Base-by-base conservation (phyloP, 2,888 invertebrate genomes). In the Xanthia icteritia region DNA sequence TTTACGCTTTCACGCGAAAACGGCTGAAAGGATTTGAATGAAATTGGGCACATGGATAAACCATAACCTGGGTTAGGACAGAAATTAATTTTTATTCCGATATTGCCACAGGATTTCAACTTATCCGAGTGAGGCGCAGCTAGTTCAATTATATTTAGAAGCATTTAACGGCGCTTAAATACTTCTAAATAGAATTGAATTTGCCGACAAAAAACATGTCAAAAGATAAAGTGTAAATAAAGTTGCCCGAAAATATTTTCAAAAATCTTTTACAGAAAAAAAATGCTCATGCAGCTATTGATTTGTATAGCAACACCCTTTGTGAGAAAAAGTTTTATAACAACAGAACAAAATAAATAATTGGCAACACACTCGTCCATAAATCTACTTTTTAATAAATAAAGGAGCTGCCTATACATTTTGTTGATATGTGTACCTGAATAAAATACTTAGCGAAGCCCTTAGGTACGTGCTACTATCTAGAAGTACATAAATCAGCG, bases 401-500 rank as follows among this genome's bases (percentile, higher is more conserved):
- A 76, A 31, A 67, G n/a, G 23, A 31, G 27, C 27, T 36, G 20
- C 1, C 45, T 48, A 39, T 31, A 66, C n/a, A 31, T 56, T 48
- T n/a, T 56, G 65, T 67, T 76, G 17, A 39, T 63, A 17, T 67
- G 20, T 67, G 45, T 80, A 64, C 64, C 58, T 65, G 17, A n/a
- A 69, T 36, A 51, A 77, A 66, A 66, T 66, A 78, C 56, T 56
- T 45, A 60, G 23, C 13, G 23, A 58, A 36, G 15, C 42, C 56
- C 42, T 58, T 39, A 39, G n/a, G 51, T 63, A 84, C 61, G 69
- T 73, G 61, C 0, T 58, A 5, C 67, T 63, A 69, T 79, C 84
- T 74, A 67, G 45, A 74, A 82, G 68, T 70, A 80, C 65, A 82
- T 80, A 82, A 82, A 82, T 82, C 82, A 74, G 70, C 15, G 75